Evolutionary conservation across 2,797 vertebrate species (phyloP).

Genomic region (Takifugu ocellatus): DNA sequence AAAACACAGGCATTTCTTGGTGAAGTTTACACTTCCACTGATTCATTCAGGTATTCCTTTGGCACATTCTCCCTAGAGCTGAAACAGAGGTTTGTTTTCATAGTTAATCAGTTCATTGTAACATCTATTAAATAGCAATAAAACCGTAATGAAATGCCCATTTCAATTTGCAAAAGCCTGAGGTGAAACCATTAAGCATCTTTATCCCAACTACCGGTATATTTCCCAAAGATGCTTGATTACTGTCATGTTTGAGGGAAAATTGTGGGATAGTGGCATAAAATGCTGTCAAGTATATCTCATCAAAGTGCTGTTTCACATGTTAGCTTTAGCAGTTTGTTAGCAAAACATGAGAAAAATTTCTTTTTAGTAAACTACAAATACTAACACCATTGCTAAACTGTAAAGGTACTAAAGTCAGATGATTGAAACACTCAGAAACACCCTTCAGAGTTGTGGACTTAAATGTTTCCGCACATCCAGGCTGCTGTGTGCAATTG

Average conservation of each 20-base stretch:
- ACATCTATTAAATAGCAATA: constrained; percentile 1
- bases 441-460: no score
- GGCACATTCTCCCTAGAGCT: background rate
- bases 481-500: no score
- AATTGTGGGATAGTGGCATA: no score
- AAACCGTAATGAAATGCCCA: background rate
- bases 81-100: background rate
- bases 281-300: no score
- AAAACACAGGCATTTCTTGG: constrained; percentile 15
- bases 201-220: background rate
- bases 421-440: no score
- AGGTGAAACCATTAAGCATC: background rate
- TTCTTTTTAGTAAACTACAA: no score
- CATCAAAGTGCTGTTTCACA: no score
- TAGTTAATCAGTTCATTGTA: constrained; percentile 4
- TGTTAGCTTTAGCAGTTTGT: no score
- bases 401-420: no score
- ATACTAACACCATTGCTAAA: no score
- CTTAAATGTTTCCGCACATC: no score
- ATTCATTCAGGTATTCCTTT: background rate
- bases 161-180: background rate
- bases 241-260: background rate
- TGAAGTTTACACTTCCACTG: background rate
- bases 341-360: no score
- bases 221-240: background rate